Base-by-base conservation (phyloP, 2,888 invertebrate species). In the Herminia tarsipennalis region DNA sequence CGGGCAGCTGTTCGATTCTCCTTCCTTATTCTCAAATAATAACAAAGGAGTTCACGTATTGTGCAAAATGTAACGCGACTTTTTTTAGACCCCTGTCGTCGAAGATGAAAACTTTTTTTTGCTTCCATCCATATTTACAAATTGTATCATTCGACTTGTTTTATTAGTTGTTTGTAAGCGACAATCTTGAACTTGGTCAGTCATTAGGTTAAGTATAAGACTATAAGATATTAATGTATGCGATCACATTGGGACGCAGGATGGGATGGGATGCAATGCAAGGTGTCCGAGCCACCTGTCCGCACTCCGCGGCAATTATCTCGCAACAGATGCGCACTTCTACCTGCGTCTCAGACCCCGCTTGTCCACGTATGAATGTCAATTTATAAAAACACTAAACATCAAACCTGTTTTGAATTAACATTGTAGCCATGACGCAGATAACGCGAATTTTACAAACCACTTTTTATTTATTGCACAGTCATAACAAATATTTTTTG, bases 271-370 rank as follows among this genome's bases (percentile, higher is more conserved):
- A 79, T 80, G 87, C 90, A 88, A 78, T 79, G 88, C 89, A 89
- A 89, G 89, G 90, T 89, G 91, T 69, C 76, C 69, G 59, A 51
- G 66, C 78, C 90, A 90, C 91, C 90, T 89, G 90, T 88, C 81
- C 71, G 71, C 66, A 59, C 88, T 86, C 78, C 70, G 68, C 61
- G 63, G 73, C 72, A 83, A 89, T 90, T 87, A 86, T 87, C 86
- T 79, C 70, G 62, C 78, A 88, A 88, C 89, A 90, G 89, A 90
- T 90, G 91, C 78, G 74, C 62, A 60, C 78, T 58, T 65, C 75
- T 89, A 87, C 88, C 85, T 86, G 86, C 76, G 62, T 48, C 64
- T 65, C 62, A 53, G 70, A 57, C 66, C 61, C 66, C 66, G 59
- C 49, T 12, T 16, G 47, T 38, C 51, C 32, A 49, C 52, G 40